Base-by-base conservation (phyloP, 2,113 vertebrate species). In the Macrotis lagotis region DNA sequence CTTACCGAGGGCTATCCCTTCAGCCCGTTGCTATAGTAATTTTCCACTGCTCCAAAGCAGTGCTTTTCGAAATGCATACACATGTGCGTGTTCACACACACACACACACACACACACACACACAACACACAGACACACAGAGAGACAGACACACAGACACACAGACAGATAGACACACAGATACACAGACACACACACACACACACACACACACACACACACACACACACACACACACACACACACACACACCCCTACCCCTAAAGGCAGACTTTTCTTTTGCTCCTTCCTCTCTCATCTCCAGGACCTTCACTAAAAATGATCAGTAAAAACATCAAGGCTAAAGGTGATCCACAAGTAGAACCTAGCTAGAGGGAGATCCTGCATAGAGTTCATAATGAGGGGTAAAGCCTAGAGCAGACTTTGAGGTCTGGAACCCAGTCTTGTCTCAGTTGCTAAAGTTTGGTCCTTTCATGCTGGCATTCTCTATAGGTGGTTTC, bases 21-120 rank as follows among this genome's bases (percentile, higher is more conserved):
- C 95, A 92, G 91, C 95, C 98, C 51, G 97, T 98, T 98, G 98
- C 98, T 97, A 98, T 98, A 98, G 98, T 97, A 97, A 98, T 97
- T 96, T 98, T 95, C 96, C 95, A 93, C 95, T 93, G 97, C 93
- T 97, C 95, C 93, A 91, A 90, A 96, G 94, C 95, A 95, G 88
- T 1, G 12, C 89, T 74, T 96, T 51, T 94, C 94, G 2, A 28
- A 93, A 48, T 90, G 31, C 16, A 0, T 94, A 88, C 90, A 96
- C 95, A 90, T 37, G 51, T 16, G n/a, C 89, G 51, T 51, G 49
- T 25, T 12, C 48, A 93, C 50, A 50, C 50, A 50, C 28, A 88
- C 10, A 50, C 44, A 74, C 48, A 52, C 14, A 88, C 90, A 49
- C 44, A 14, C 44, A 53, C 24, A 48, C 48, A 37, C 11, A 0